phyloP scores from a whole-genome alignment of 2,888 invertebrate genomes.

The Nomada flava region DNA sequence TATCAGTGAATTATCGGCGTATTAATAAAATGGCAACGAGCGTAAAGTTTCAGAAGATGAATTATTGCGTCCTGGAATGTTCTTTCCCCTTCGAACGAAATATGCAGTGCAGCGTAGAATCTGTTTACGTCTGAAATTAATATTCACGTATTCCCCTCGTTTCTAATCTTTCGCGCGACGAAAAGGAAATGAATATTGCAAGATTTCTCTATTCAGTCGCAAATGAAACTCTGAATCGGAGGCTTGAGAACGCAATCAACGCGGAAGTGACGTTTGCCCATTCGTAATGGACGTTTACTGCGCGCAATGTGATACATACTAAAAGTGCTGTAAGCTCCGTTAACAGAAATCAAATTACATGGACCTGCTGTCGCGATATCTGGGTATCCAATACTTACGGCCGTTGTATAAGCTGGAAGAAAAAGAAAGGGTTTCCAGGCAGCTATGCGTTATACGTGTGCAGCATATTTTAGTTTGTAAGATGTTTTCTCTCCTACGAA shows the following conservation, averaged over 20 bases:
- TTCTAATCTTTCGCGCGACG: not conserved
- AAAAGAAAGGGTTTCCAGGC: not conserved
- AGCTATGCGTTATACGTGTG: too few species aligned
- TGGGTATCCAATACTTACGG: too few species aligned
- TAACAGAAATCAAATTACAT: slow-evolving; percentile 14
- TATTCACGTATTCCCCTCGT: not conserved
- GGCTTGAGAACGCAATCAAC: slow-evolving; percentile 2
- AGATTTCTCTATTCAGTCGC: not conserved
- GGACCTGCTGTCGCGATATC: not conserved
- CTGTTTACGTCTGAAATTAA: not conserved
- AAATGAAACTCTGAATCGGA: not conserved
- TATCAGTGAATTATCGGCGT: too few species aligned
- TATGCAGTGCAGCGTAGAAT: not conserved
- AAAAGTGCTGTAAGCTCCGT: slow-evolving; percentile 7
- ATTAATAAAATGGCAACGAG: too few species aligned
- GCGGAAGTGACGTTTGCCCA: not conserved
- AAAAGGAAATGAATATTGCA: not conserved
- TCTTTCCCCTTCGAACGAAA: not conserved
- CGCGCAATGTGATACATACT: not conserved
- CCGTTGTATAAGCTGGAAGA: too few species aligned
- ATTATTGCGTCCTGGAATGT: too few species aligned
- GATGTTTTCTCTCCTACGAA: not conserved
- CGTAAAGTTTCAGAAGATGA: too few species aligned
- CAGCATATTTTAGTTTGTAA: too few species aligned
- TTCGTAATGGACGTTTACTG: not conserved